phyloP scores from a whole-genome alignment of 2,113 vertebrate species.

The Gymnogyps californianus region DNA sequence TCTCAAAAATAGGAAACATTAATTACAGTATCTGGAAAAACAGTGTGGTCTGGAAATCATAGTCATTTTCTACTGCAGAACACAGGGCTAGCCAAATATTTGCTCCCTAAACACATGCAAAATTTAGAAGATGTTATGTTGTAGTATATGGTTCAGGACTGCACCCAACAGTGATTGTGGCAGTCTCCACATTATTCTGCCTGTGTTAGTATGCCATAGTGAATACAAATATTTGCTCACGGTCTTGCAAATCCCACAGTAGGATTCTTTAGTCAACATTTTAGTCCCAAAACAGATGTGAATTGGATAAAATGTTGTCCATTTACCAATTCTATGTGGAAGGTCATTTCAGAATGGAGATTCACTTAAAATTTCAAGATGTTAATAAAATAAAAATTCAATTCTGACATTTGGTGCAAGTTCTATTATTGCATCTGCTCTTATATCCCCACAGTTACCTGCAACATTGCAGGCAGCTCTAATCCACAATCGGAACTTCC shows the following conservation, averaged over 20 bases:
- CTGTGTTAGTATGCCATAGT: background rate
- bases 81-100: background rate
- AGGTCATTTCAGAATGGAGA: background rate
- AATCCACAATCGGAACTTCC: background rate
- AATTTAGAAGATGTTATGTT: background rate
- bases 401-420: background rate
- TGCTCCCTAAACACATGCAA: background rate
- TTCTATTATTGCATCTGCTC: background rate
- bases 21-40: background rate
- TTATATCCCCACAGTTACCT: background rate
- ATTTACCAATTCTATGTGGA: background rate
- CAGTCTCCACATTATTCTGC: background rate
- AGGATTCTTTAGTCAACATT: background rate
- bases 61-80: background rate
- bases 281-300: background rate
- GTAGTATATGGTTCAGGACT: background rate
- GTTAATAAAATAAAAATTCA: background rate
- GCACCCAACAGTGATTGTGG: background rate
- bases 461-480: background rate
- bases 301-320: background rate
- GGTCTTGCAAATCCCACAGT: background rate
- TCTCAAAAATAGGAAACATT: background rate
- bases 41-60: background rate
- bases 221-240: background rate
- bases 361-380: background rate